phyloP scores from a whole-genome alignment of 2,888 invertebrate genomes.

The Conus canariensis region DNA sequence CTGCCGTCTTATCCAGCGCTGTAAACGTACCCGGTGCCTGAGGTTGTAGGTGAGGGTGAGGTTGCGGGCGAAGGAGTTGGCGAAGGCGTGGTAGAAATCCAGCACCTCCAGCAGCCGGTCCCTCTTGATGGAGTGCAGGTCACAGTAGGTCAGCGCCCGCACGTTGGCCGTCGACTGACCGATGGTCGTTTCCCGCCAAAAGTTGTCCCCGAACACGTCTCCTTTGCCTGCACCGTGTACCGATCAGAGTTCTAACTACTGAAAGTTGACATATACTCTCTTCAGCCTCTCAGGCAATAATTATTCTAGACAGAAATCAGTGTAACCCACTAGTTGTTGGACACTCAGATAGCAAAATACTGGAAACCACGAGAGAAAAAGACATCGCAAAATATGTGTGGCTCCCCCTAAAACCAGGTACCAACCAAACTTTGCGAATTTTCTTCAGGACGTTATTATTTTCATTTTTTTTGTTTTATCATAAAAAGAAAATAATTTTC shows the following conservation, averaged over 20 bases:
- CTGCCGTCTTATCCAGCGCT: no score
- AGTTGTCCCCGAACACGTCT: slow-evolving; percentile 99
- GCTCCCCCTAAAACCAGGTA: no score
- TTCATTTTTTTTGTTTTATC: no score
- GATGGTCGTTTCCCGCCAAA: slow-evolving; percentile 95
- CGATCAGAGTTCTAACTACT: not conserved
- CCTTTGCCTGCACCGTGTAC: slow-evolving; percentile 88
- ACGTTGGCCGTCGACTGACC: slow-evolving; percentile 99
- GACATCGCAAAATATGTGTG: no score
- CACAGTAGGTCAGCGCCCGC: slow-evolving; percentile 98
- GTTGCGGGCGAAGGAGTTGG: slow-evolving; percentile 98
- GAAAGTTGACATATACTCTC: not conserved
- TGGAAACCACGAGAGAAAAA: no score
- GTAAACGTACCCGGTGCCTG: slow-evolving; percentile 88
- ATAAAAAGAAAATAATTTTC: no score
- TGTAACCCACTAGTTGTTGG: no score
- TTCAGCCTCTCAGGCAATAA: no score
- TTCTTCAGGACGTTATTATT: no score
- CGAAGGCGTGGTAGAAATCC: slow-evolving; percentile 99
- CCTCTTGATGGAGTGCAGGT: slow-evolving; percentile 97
- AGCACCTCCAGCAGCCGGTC: slow-evolving; percentile 94
- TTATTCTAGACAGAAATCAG: no score
- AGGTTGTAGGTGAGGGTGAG: slow-evolving; percentile 98
- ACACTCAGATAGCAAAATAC: no score
- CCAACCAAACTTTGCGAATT: no score